Percentiles rank a stretch among this genome's conserved stretches.
phyloP scores from a whole-genome alignment of 2,888 invertebrate species.

The Drosophila mayaguana region DNA sequence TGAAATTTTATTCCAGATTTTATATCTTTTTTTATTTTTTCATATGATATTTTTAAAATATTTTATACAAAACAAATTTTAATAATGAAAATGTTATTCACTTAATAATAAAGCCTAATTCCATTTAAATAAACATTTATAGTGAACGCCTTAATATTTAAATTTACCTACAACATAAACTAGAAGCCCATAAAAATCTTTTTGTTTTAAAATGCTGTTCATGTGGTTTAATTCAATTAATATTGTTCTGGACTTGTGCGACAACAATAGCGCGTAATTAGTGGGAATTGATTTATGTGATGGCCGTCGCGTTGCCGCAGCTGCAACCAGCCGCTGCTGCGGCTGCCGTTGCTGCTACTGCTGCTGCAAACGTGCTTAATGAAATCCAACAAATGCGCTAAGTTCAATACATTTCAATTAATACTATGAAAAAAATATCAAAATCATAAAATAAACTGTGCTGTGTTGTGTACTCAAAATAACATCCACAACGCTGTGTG shows the following conservation, averaged over 20 bases:
- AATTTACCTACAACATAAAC: neutral
- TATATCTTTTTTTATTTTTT: too few relatives aligned
- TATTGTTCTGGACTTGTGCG: conserved; percentile 38
- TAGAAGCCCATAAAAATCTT: neutral
- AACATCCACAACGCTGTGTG: conserved; percentile 85
- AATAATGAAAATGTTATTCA: too few relatives aligned
- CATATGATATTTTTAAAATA: too few relatives aligned
- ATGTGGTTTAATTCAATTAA: conserved; percentile 62
- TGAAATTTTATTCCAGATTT: too few relatives aligned
- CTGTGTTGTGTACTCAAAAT: neutral
- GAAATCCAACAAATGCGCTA: conserved; percentile 62
- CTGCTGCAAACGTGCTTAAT: conserved; percentile 59
- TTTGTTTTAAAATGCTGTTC: conserved; percentile 19
- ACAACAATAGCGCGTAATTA: conserved; percentile 68
- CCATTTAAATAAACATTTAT: neutral
- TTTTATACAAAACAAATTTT: too few relatives aligned
- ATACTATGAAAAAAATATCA: conserved; percentile 32
- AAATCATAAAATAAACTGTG: conserved; percentile 2
- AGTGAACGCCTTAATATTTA: neutral
- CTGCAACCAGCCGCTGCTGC: conserved; percentile 16
- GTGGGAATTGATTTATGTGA: conserved; percentile 70
- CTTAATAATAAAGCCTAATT: neutral
- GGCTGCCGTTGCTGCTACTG: conserved; percentile 11
- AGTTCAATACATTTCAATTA: conserved; percentile 55
- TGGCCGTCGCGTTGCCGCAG: conserved; percentile 20